phyloP scores from a whole-genome alignment of 2,888 invertebrate species.

The Apotomis turbidana region DNA sequence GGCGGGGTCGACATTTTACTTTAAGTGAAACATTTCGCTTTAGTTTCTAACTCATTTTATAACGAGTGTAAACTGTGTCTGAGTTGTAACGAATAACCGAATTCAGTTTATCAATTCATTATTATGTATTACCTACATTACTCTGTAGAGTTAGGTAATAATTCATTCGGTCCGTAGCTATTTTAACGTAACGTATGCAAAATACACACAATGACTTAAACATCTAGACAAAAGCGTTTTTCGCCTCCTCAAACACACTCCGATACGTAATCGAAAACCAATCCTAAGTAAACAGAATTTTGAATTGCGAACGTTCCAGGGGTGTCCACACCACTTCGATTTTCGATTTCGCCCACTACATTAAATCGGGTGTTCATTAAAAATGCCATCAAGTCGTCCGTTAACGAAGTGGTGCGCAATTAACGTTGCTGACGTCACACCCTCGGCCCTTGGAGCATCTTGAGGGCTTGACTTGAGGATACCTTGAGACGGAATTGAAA shows the following conservation, averaged over 20 bases:
- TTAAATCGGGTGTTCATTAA: conserved; percentile 84
- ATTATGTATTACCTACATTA: no score
- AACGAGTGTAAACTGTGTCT: no score
- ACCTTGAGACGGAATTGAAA: conserved; percentile 76
- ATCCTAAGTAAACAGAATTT: conserved; percentile 79
- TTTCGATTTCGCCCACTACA: conserved; percentile 82
- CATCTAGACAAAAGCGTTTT: conserved; percentile 31
- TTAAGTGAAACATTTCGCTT: no score
- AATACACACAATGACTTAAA: conserved; percentile 30
- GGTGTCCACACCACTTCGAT: conserved; percentile 77
- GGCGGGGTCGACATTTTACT: no score
- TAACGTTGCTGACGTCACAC: conserved; percentile 82
- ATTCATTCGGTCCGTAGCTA: no score
- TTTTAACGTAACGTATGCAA: background rate
- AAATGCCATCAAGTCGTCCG: conserved; percentile 82
- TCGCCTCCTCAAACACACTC: conserved; percentile 36
- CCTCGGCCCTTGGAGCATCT: conserved; percentile 61
- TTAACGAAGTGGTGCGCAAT: conserved; percentile 84
- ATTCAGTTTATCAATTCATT: no score
- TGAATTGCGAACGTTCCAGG: conserved; percentile 57
- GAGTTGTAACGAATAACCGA: no score
- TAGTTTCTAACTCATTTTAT: no score
- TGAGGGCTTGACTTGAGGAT: conserved; percentile 63
- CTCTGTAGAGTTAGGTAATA: no score
- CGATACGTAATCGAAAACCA: conserved; percentile 53